Base-by-base conservation (phyloP, 2,888 invertebrate genomes). In the Acleris emargana region DNA sequence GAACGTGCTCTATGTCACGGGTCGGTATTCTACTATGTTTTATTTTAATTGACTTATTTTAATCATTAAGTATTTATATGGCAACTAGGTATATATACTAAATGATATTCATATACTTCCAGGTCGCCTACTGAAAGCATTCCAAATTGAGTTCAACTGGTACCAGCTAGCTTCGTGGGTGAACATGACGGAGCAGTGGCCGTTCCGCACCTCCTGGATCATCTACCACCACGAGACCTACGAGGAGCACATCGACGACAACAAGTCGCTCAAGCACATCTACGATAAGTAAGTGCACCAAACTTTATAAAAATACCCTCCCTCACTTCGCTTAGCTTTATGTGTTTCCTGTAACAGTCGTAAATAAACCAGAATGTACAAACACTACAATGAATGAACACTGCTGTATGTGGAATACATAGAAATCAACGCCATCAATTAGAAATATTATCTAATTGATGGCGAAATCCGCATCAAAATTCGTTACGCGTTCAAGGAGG, bases 81-180 rank as follows among this genome's bases (percentile, higher is more conserved):
- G 2, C 16, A 42, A 16, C 42, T 16, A n/a, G n/a, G n/a, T n/a
- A 1, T 42, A 16, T 42, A 42, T 0, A n/a, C 18, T 50, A 57
- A 32, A 9, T 22, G 53, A 17, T 51, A 45, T 4, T 9, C 25
- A 51, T 13, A 17, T 54, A 53, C 62, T 81, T 86, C 5, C 82
- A 97, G 98, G 98, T 70, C 97, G 99, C 62, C 94, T 99, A 72
- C 93, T 99, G 74, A 97, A 99, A 94, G 98, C 99, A 81, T 99
- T 99, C 94, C 98, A 99, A 93, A 97, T 99, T 75, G 99, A 99
- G 85, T 99, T 99, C 93, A 98, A 98, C 89, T 99, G 99, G 99
- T 98, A 99, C 89, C 97, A 98, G 76, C 94, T 99, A 75, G 99
- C 99, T 69, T 97, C 98, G 67, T 99, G 99, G 99, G 97, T 99